phyloP scores from a whole-genome alignment of 2,797 vertebrate species.

The Danionella dracula region DNA sequence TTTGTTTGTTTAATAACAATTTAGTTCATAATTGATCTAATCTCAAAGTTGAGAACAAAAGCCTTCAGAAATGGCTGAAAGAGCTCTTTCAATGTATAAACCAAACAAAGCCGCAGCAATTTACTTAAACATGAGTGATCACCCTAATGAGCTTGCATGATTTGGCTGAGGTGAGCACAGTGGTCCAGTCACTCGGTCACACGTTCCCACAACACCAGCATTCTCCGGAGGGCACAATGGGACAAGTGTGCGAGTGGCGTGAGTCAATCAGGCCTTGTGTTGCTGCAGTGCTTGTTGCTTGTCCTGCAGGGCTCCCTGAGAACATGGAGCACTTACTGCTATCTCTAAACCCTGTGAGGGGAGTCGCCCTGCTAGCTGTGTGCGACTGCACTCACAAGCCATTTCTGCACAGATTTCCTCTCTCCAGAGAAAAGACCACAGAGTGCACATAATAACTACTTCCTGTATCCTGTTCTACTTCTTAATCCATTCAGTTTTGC shows the following conservation, averaged over 20 bases:
- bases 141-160: conserved; percentile 17
- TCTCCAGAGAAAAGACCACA: conserved; percentile 12
- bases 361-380: conserved; percentile 1
- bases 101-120: conserved; percentile 4
- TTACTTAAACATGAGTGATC: conserved; percentile 29
- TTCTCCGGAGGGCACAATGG: conserved; percentile 56
- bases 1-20: background rate
- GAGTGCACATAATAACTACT: conserved; percentile 19
- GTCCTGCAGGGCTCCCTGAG: background rate
- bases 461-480: conserved; percentile 3
- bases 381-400: conserved; percentile 11
- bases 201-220: conserved; percentile 50
- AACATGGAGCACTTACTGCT: background rate
- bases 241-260: conserved; percentile 52
- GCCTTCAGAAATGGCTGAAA: conserved; percentile 24
- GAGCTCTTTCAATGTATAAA: conserved; percentile 23
- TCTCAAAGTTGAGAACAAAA: conserved; percentile 3
- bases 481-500: conserved; percentile 4
- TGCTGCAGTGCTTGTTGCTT: conserved; percentile 14
- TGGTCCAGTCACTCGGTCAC: conserved; percentile 39
- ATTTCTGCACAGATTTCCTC: background rate
- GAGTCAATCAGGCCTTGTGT: conserved; percentile 33
- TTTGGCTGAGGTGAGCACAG: conserved; percentile 47
- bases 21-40: background rate
- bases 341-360: background rate